Conservation (phyloP, 1,140 invertebrate genomes). For the Drosophila busckii region DNA sequence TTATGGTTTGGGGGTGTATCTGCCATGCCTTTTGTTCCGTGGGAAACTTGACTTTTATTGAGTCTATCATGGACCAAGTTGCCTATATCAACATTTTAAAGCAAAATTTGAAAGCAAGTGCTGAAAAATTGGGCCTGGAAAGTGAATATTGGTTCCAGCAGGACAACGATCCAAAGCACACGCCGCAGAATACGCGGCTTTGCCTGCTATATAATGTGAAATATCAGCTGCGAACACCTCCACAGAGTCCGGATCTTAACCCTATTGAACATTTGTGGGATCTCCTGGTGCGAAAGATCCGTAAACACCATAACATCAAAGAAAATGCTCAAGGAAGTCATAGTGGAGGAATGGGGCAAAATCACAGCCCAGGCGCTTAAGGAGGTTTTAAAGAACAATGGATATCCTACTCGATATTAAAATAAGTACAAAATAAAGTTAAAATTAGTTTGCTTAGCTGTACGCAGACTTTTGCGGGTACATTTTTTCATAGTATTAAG, state of each 20-base stretch:
- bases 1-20: no score
- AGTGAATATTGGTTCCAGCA: no score
- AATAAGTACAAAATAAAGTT: no score
- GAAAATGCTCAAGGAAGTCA: conserved; percentile 7
- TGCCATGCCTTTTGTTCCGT: no score
- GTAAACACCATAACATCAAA: conserved; percentile 8
- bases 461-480: conserved; percentile 7
- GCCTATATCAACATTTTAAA: no score
- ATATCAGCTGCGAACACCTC: conserved; percentile 46
- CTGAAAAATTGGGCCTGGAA: no score
- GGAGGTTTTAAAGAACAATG: conserved; percentile 13
- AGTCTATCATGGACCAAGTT: no score
- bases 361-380: conserved; percentile 17
- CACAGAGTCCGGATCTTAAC: conserved; percentile 65
- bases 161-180: no score
- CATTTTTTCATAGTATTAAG: not conserved
- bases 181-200: no score
- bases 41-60: no score
- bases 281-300: conserved; percentile 35
- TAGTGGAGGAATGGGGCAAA: conserved; percentile 10
- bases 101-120: no score
- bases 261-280: conserved; percentile 55
- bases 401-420: not conserved
- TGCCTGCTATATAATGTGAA: conserved; percentile 9
- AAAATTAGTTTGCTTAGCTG: no score